Conservation (phyloP, 2,888 invertebrate species). For the Cephonodes hylas region DNA sequence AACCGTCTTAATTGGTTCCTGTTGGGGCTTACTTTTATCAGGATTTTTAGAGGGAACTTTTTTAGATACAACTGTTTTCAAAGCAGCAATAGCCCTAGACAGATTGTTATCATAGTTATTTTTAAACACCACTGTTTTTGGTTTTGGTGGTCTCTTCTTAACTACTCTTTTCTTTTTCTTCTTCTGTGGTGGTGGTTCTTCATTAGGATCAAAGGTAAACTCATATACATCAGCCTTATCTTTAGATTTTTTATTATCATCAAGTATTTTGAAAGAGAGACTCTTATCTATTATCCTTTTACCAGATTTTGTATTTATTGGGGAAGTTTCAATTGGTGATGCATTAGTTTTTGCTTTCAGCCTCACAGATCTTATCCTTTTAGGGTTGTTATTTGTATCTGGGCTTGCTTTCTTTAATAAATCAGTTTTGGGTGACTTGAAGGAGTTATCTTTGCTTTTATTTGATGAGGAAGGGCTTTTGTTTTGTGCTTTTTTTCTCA, state of each 20-base stretch:
- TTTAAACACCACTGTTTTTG: slow-evolving; percentile 48
- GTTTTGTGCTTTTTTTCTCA: neutral
- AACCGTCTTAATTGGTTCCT: no score
- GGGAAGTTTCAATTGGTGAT: slow-evolving; percentile 19
- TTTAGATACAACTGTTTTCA: slow-evolving; percentile 48
- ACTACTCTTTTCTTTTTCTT: slow-evolving; percentile 59
- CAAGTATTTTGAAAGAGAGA: slow-evolving; percentile 52
- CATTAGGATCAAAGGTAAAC: slow-evolving; percentile 72
- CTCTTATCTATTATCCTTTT: slow-evolving; percentile 38
- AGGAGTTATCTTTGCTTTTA: neutral
- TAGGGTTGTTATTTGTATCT: slow-evolving; percentile 54
- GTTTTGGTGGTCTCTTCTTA: slow-evolving; percentile 50
- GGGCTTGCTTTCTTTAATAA: slow-evolving; percentile 27
- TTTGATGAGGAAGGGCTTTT: neutral
- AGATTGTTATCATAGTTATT: slow-evolving; percentile 66
- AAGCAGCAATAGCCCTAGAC: slow-evolving; percentile 53
- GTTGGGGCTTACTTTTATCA: neutral
- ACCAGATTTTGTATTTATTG: slow-evolving; percentile 17
- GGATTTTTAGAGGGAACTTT: slow-evolving; percentile 26
- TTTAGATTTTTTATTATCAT: slow-evolving; percentile 45
- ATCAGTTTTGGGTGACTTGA: slow-evolving; percentile 12
- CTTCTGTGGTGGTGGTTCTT: slow-evolving; percentile 66
- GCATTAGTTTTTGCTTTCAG: slow-evolving; percentile 16
- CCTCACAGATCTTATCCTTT: slow-evolving; percentile 20
- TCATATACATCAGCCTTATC: slow-evolving; percentile 67